Evolutionary conservation across 2,797 vertebrate genomes (phyloP).

Genomic region (Tapirus indicus): DNA sequence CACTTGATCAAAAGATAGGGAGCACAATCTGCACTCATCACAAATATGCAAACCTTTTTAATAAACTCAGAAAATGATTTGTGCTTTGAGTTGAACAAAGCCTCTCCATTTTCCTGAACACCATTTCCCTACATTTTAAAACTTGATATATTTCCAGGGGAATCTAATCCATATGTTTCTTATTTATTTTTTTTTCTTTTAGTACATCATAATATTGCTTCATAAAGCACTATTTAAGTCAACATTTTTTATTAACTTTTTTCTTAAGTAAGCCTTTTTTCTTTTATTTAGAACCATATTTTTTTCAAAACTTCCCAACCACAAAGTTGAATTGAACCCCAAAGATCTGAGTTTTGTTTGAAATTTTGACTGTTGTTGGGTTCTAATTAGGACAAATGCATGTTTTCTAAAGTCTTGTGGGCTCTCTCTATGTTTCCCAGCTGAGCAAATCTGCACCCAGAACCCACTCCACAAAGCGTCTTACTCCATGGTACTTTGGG

Average conservation of each 20-base stretch:
- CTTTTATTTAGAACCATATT: slow-evolving; percentile 60
- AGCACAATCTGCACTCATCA: neutral
- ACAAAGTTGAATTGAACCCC: neutral
- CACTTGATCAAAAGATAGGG: neutral
- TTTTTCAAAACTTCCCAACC: slow-evolving; percentile 23
- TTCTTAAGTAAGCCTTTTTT: slow-evolving; percentile 24
- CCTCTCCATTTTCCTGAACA: slow-evolving; percentile 34
- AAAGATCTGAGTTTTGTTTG: slow-evolving; percentile 49
- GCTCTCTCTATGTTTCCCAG: neutral
- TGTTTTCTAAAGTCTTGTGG: neutral
- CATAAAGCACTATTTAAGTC: slow-evolving; percentile 30
- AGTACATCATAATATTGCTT: slow-evolving; percentile 61
- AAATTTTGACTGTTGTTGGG: slow-evolving; percentile 48
- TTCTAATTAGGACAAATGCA: slow-evolving; percentile 5
- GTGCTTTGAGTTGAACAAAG: slow-evolving; percentile 31
- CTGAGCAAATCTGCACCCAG: neutral
- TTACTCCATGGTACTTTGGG: neutral
- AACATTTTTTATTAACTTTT: slow-evolving; percentile 58
- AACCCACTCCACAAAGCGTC: neutral
- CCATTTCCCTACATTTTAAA: slow-evolving; percentile 55
- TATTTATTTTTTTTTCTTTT: slow-evolving; percentile 46
- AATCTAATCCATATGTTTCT: slow-evolving; percentile 61
- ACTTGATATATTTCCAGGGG: slow-evolving; percentile 26
- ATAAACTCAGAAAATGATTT: slow-evolving; percentile 25
- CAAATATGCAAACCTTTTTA: slow-evolving; percentile 22